Conservation (phyloP, 2,888 invertebrate species). For the Drosophila borealis region DNA sequence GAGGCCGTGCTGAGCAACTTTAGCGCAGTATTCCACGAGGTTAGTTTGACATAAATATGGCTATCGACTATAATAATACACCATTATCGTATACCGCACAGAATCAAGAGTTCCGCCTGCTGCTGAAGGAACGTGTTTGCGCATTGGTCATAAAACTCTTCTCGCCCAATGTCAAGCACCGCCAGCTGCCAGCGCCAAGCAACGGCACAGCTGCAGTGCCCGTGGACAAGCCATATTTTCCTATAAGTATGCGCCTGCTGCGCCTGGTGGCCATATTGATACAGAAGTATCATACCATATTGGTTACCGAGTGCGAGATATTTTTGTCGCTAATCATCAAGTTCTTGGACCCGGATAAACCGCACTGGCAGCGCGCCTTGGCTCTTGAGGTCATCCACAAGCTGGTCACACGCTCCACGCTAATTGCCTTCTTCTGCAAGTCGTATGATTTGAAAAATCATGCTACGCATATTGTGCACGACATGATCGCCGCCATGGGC, state of each 20-base stretch:
- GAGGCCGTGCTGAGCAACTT: slow-evolving; percentile 96
- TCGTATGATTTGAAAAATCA: slow-evolving; percentile 98
- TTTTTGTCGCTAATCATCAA: slow-evolving; percentile 98
- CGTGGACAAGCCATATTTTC: slow-evolving; percentile 97
- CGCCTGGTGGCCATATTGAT: slow-evolving; percentile 96
- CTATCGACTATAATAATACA: neutral
- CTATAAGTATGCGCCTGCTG: slow-evolving; percentile 97
- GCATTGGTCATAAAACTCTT: slow-evolving; percentile 99
- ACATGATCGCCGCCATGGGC: slow-evolving; percentile 97
- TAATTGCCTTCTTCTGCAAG: slow-evolving; percentile 96
- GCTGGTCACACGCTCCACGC: slow-evolving; percentile 93
- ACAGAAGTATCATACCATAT: slow-evolving; percentile 95
- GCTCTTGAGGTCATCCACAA: slow-evolving; percentile 98
- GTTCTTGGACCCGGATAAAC: slow-evolving; percentile 98
- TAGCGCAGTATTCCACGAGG: slow-evolving; percentile 93
- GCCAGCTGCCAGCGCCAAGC: slow-evolving; percentile 85
- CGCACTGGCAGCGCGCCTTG: slow-evolving; percentile 97
- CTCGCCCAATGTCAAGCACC: slow-evolving; percentile 99
- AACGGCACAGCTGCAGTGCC: slow-evolving; percentile 88
- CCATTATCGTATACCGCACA: slow-evolving; percentile 82
- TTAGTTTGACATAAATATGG: slow-evolving; percentile 75
- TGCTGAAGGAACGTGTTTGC: slow-evolving; percentile 98
- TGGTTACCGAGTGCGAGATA: slow-evolving; percentile 99
- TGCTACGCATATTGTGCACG: slow-evolving; percentile 96
- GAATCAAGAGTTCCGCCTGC: slow-evolving; percentile 97